phyloP scores from a whole-genome alignment of 2,888 invertebrate species.

The Norana najaformis region DNA sequence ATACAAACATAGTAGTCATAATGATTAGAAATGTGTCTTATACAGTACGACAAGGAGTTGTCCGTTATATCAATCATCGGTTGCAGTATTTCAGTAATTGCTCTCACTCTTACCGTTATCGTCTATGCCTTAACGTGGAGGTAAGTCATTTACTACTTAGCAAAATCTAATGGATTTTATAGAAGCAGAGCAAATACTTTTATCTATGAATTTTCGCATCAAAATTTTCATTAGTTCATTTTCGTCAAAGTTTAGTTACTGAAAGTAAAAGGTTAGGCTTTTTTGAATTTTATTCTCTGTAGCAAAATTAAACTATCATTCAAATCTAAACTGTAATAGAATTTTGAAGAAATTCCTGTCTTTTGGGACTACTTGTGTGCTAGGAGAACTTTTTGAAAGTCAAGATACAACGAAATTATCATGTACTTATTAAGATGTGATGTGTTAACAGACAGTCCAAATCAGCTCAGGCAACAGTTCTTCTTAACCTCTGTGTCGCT shows the following conservation, averaged over 20 bases:
- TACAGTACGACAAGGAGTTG: neutral
- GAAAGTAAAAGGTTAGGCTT: too few relatives aligned
- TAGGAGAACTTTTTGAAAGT: too few relatives aligned
- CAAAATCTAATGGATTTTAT: neutral
- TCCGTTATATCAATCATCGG: conserved; percentile 9
- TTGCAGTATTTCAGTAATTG: conserved; percentile 42
- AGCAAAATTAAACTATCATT: too few relatives aligned
- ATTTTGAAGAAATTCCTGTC: neutral
- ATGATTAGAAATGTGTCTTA: neutral
- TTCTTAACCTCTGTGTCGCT: neutral
- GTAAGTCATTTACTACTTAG: conserved; percentile 26
- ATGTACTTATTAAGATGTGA: neutral
- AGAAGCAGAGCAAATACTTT: too few relatives aligned
- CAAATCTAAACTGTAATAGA: neutral
- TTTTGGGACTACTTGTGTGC: too few relatives aligned
- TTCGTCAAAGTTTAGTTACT: too few relatives aligned
- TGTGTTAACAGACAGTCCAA: neutral
- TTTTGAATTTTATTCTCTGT: too few relatives aligned
- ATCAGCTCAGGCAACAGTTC: neutral
- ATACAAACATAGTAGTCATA: neutral
- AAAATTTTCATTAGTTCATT: too few relatives aligned
- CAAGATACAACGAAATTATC: too few relatives aligned
- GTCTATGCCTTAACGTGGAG: conserved; percentile 45
- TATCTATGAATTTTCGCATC: too few relatives aligned
- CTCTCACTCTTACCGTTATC: conserved; percentile 41